Base-by-base conservation (phyloP, 2,797 vertebrate species). In the Anniella stebbinsi region DNA sequence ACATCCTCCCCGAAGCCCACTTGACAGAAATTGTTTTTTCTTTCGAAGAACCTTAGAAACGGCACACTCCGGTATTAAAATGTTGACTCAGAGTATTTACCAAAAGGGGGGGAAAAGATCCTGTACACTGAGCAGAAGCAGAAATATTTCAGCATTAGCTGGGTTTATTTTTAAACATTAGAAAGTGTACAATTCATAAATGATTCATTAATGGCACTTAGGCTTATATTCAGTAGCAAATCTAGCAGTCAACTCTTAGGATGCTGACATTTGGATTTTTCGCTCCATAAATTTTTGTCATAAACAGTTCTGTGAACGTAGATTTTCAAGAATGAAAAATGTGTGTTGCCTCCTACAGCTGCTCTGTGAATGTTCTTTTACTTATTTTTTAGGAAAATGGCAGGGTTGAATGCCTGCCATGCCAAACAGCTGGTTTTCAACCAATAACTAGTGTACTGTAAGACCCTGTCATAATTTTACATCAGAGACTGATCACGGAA, bases 131-230 rank as follows among this genome's bases (percentile, higher is more conserved):
- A 75, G 36, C 87, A 57, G 38, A 73, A 84, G n/a, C 30, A 41
- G 70, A 87, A 91, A 70, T 91, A 84, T 82, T 85, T 86, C 54
- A 66, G 9, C 82, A 85, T 91, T 88, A 80, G 87, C 81, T 73
- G 41, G 36, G 30, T 91, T 85, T 91, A 88, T 91, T 86, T 85
- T 88, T 88, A 88, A 91, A 80, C 76, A 86, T 88, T 86, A 88
- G 78, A 67, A 88, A 81, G 84, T 85, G 54, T 70, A 81, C 57
- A 67, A 91, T 81, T 86, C 82, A 86, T 88, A 86, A 88, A 85
- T 86, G 87, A 91, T 88, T 91, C 82, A 91, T 86, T 91, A 88
- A 91, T 88, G 82, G n/a, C 75, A 86, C 30, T 87, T 87, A 87
- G 89, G 78, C 60, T 45, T 82, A 82, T 76, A 87, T 87, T 87